A percentile compares a stretch with the other conserved stretches of the same genome.
Conservation (phyloP, 92 coral and sea anemone genomes). For the Virgularia gustaviana region DNA sequence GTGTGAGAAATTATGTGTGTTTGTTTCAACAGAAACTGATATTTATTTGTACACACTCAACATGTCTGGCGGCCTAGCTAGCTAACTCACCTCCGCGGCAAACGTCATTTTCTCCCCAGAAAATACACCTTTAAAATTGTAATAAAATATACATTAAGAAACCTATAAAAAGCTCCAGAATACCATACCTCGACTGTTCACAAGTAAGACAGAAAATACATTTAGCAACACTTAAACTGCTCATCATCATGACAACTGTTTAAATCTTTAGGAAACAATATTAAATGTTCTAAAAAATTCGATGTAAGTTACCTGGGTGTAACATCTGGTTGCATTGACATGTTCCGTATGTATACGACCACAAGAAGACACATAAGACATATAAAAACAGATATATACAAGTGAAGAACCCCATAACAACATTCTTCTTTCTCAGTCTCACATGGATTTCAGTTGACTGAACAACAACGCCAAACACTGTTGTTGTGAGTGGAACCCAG, state of each 20-base stretch:
- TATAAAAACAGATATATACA: conserved; percentile 19
- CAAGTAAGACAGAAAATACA: too few relatives aligned
- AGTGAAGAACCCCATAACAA: conserved; percentile 22
- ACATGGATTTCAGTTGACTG: too few relatives aligned
- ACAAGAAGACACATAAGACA: not conserved
- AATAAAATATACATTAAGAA: not conserved
- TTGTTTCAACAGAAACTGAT: conserved; percentile 29
- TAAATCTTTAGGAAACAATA: not conserved
- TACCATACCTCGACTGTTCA: not conserved
- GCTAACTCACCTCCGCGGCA: conserved; percentile 36
- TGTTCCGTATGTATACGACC: conserved; percentile 5
- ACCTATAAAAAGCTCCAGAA: not conserved
- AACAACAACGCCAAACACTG: too few relatives aligned
- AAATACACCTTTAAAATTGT: conserved; percentile 23
- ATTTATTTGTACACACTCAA: conserved; percentile 23
- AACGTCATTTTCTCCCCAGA: conserved; percentile 44
- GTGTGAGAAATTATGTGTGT: not conserved
- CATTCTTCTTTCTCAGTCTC: conserved; percentile 22
- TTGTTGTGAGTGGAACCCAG: too few relatives aligned
- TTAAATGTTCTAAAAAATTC: not conserved
- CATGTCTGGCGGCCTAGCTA: conserved; percentile 6
- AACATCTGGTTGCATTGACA: conserved; percentile 43
- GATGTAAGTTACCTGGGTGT: conserved; percentile 31
- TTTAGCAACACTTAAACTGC: too few relatives aligned
- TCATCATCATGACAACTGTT: too few relatives aligned